These are phyloP conservation scores for Ormia ochracea DNA, from an alignment of 2,888 invertebrate species.

Conservation along the genomic window DNA sequence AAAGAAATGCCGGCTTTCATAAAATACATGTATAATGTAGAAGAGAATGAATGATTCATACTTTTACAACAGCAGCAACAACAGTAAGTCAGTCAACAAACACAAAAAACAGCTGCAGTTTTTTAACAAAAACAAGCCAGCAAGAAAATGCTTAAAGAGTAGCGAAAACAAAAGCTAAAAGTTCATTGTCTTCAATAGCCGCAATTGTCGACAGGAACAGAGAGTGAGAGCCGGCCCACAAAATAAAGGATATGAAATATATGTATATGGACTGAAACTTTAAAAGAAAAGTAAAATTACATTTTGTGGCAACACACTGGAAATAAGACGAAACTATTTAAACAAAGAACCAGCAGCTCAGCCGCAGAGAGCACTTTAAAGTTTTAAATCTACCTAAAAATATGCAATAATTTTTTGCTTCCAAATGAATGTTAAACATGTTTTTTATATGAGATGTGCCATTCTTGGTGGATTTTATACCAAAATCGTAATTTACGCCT, in stretches of 20 bases:
- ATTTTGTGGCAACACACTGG: not conserved
- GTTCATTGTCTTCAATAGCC: conserved; percentile 59
- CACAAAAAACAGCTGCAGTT: conserved; percentile 51
- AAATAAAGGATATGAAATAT: not conserved
- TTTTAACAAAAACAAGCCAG: not conserved
- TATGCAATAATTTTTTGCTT: conserved; percentile 14
- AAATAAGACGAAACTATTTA: not conserved
- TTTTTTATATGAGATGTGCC: conserved; percentile 14
- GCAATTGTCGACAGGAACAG: conserved; percentile 29
- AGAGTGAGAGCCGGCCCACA: conserved; percentile 24
- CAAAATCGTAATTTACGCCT: conserved; percentile 45
- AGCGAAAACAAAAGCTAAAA: conserved; percentile 58
- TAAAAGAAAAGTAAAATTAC: conserved; percentile 49
- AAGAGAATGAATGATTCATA: conserved; percentile 23
- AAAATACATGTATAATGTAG: not conserved
- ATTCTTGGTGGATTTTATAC: conserved; percentile 8
- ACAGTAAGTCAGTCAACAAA: conserved; percentile 51
- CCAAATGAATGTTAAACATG: conserved; percentile 47
- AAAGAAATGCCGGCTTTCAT: conserved; percentile 20
- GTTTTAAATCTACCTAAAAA: conserved; percentile 36
- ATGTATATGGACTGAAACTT: conserved; percentile 1
- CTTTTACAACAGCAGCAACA: conserved; percentile 44
- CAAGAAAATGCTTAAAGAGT: conserved; percentile 3
- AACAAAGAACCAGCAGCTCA: not conserved
- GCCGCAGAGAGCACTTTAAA: not conserved